Percentiles rank a stretch among this genome's conserved stretches.
These are phyloP conservation scores for Macrochelys suwanniensis DNA, from an alignment of 2,797 vertebrate genomes.

Conservation along the genomic window DNA sequence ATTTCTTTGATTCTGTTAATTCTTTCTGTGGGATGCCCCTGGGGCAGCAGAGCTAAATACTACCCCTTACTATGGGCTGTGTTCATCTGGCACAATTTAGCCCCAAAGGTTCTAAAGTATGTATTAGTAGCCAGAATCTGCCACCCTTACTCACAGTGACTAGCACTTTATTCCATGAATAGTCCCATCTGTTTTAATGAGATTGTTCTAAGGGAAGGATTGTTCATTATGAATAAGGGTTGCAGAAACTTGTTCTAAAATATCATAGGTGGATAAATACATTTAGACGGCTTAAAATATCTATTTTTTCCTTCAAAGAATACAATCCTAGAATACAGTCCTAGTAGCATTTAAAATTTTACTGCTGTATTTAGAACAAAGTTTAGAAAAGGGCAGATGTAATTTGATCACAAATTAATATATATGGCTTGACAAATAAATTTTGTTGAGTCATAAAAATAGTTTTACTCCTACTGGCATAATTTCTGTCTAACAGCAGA, in stretches of 20 bases:
- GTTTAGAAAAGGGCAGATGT: background rate
- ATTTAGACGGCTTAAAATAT: background rate
- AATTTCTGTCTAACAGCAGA: background rate
- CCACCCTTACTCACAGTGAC: background rate
- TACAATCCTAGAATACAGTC: background rate
- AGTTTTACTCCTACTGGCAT: background rate
- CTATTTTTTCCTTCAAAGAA: background rate
- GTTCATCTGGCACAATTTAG: background rate
- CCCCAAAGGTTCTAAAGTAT: background rate
- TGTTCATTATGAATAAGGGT: background rate
- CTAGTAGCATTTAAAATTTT: background rate
- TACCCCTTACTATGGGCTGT: background rate
- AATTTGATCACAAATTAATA: background rate
- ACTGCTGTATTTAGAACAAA: background rate
- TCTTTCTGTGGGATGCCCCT: background rate
- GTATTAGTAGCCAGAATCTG: background rate
- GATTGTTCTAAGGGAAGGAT: background rate
- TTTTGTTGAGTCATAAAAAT: background rate
- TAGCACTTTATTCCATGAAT: background rate
- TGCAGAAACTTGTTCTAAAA: background rate
- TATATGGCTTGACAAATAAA: background rate
- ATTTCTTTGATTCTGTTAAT: background rate
- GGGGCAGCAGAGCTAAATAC: background rate
- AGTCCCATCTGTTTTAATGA: background rate
- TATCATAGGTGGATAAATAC: background rate